Base-by-base conservation (phyloP, 2,797 vertebrate genomes). In the Rhinoraja longicauda region DNA sequence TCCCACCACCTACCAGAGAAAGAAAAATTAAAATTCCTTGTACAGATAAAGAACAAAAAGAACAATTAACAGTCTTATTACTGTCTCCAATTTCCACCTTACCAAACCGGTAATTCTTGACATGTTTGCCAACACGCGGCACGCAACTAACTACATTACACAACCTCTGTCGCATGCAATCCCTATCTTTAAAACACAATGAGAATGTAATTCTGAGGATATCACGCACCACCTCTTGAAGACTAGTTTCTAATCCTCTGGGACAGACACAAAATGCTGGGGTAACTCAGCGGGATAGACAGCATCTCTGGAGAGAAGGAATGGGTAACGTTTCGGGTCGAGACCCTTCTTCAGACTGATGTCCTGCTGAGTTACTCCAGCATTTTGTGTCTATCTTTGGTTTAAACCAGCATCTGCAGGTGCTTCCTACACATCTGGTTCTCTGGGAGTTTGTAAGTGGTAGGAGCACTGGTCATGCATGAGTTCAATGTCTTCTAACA, bases 1-100 rank as follows among this genome's bases (percentile, higher is more conserved):
- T 93, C 99, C 99, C 90, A 99, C 96, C 93, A 98, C 98, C 98
- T 99, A 95, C 79, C 17, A 32, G 62, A 36, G 26, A 92, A 12
- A 93, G n/a, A 90, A 62, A 36, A n/a, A 76, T 77, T 59, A 19
- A 53, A 72, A 6, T 92, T 77, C 76, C 0, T 78, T 29, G 92
- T 8, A 10, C 67, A 79, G 73, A 53, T 53, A 79, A 91, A 91
- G 36, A 29, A 1, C 15, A 21, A 36, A 39, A 53, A 53, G 53
- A 32, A 0, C 0, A n/a, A n/a, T n/a, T n/a, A n/a, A n/a, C n/a
- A 67, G 76, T 78, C 19, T 79, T 79, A 75, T 7, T 62, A 81
- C 15, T 64, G 62, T 88, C 84, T 21, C n/a, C 29, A 10, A n/a
- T 2, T 64, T n/a, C 17, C 59, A 36, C n/a, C 84, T 67, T 36